Percentiles rank a stretch among this genome's conserved stretches.
Evolutionary conservation across 2,113 vertebrate genomes (phyloP).

Genomic region (Ahaetulla prasina): DNA sequence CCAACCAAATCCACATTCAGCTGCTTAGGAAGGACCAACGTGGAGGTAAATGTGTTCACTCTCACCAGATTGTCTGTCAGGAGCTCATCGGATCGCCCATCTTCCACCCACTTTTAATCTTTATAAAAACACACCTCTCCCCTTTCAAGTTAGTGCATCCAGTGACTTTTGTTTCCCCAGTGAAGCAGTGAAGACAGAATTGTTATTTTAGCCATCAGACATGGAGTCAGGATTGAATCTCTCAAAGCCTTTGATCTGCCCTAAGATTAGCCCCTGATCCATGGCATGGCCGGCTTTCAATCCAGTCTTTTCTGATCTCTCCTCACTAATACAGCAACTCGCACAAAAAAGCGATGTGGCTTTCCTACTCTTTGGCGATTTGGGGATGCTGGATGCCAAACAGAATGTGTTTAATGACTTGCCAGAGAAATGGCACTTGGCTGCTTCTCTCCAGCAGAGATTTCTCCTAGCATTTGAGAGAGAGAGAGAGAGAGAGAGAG

Average conservation of each 20-base stretch:
- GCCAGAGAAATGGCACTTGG: conserved; percentile 54
- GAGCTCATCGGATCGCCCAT: conserved; percentile 1
- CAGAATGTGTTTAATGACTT: conserved; percentile 68
- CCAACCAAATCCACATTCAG: not conserved
- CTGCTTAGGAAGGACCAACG: not conserved
- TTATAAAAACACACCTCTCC: not conserved
- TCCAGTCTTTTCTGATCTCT: conserved; percentile 64
- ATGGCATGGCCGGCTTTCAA: conserved; percentile 55
- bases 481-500: no score
- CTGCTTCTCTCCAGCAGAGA: not conserved
- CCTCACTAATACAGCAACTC: conserved; percentile 67
- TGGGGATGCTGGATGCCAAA: conserved; percentile 69
- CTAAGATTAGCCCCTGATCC: conserved; percentile 66
- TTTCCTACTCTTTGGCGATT: conserved; percentile 66
- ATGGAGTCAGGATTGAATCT: conserved; percentile 62
- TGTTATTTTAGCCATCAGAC: conserved; percentile 64
- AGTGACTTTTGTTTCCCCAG: not conserved
- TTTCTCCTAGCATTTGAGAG: not conserved
- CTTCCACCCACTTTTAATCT: not conserved
- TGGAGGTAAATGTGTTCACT: not conserved
- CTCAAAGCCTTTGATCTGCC: conserved; percentile 67
- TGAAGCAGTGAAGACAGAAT: conserved; percentile 23
- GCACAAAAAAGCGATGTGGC: conserved; percentile 69
- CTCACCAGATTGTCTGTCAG: not conserved
- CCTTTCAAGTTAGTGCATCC: not conserved